These are phyloP conservation scores for Morus bassanus DNA, from an alignment of 2,797 vertebrate species.

Conservation along the genomic window DNA sequence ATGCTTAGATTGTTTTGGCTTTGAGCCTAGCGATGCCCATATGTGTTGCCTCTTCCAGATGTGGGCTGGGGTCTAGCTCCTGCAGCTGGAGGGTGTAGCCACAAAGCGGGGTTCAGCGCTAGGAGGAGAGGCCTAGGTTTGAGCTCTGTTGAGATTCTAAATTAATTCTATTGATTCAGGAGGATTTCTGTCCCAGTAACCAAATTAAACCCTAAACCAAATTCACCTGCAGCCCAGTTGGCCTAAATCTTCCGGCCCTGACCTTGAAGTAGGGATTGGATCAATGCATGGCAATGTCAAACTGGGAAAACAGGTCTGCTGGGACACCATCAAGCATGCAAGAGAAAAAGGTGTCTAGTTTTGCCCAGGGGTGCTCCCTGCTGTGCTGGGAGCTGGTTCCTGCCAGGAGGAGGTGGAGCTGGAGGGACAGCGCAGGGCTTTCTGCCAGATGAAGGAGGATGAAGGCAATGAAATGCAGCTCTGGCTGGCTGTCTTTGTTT, in stretches of 20 bases:
- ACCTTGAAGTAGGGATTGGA: neutral
- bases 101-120: neutral
- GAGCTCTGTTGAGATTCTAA: neutral
- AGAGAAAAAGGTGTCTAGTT: neutral
- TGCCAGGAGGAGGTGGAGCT: neutral
- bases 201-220: neutral
- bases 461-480: neutral
- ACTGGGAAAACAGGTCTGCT: slow-evolving; percentile 38
- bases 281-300: neutral
- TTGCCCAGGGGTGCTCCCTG: neutral
- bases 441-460: neutral
- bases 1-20: neutral
- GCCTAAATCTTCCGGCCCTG: neutral
- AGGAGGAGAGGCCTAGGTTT: neutral
- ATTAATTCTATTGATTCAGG: neutral
- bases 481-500: neutral
- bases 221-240: neutral
- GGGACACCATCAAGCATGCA: neutral
- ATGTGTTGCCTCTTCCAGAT: neutral
- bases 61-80: neutral
- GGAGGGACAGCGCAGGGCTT: neutral
- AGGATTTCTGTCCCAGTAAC: neutral
- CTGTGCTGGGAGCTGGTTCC: neutral
- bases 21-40: fast-evolving
- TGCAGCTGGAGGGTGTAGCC: neutral